These are phyloP conservation scores for Branchellion lobata DNA, from an alignment of 2,888 invertebrate genomes.

Conservation along the genomic window DNA sequence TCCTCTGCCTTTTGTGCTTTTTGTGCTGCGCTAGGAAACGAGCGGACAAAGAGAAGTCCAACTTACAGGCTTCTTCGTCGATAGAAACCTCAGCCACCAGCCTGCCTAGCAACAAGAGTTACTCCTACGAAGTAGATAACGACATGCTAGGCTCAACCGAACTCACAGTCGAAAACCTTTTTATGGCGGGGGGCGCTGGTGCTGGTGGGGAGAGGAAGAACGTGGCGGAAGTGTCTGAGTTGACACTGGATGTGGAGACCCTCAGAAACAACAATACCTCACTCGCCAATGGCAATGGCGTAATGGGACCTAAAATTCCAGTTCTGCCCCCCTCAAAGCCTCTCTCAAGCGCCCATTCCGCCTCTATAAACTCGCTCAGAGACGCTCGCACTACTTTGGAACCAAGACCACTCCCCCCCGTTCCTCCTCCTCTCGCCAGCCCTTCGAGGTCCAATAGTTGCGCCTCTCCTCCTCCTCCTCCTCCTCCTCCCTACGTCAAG, in stretches of 20 bases:
- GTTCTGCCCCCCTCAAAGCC: too few relatives aligned
- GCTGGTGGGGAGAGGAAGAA: too few relatives aligned
- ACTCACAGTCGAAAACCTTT: neutral
- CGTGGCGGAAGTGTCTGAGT: neutral
- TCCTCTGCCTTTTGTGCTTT: neutral
- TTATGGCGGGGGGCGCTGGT: neutral
- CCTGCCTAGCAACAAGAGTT: neutral
- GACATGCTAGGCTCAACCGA: neutral
- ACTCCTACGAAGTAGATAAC: neutral
- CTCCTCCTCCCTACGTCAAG: conserved; percentile 37
- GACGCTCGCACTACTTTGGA: neutral
- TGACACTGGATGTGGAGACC: neutral
- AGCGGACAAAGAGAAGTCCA: neutral
- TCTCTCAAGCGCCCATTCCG: neutral
- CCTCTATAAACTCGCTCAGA: neutral
- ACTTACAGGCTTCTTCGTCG: neutral
- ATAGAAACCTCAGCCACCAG: neutral
- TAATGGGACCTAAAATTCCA: neutral
- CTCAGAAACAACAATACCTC: neutral
- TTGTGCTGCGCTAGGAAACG: neutral
- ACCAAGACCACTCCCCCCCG: conserved; percentile 29
- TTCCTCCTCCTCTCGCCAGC: conserved; percentile 40
- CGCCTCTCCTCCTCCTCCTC: conserved; percentile 41
- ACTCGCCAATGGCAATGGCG: neutral
- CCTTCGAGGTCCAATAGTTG: too few relatives aligned